Evolutionary conservation across 2,797 vertebrate species (phyloP).

Genomic region (Manis pentadactyla): DNA sequence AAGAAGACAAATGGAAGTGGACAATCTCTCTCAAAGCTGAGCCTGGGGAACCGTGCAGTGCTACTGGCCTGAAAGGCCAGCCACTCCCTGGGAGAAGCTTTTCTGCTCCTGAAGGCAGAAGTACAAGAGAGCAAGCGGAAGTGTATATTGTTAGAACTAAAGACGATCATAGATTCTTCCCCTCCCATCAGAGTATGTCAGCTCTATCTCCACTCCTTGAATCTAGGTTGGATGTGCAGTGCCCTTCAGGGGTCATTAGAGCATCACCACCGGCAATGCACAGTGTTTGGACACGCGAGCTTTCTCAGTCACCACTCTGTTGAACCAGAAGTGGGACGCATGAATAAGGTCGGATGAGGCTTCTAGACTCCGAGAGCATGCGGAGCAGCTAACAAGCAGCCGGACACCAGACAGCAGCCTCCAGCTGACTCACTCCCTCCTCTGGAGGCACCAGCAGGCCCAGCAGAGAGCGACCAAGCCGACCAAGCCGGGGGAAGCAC

Average conservation of each 20-base stretch:
- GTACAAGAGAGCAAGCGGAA: not conserved
- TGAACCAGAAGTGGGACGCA: not conserved
- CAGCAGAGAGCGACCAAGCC: not conserved
- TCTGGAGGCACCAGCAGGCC: not conserved
- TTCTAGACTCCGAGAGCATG: not conserved
- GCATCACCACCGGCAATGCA: not conserved
- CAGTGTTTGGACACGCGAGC: not conserved
- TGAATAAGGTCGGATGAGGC: not conserved
- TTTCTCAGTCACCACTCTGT: not conserved
- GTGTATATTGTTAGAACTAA: not conserved
- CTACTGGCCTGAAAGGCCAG: not conserved
- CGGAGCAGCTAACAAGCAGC: not conserved
- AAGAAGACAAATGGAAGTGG: not conserved
- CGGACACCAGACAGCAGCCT: not conserved
- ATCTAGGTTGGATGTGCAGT: no score
- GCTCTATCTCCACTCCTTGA: not conserved
- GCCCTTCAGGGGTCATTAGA: not conserved
- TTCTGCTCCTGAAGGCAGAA: not conserved
- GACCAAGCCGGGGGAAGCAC: not conserved
- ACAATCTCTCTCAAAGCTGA: not conserved
- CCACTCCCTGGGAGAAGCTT: not conserved
- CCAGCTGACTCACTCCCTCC: no score
- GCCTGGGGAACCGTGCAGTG: fast-evolving
- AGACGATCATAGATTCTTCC: not conserved
- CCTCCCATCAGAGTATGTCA: not conserved